phyloP scores from a whole-genome alignment of 2,113 vertebrate species.

The Gambusia affinis region DNA sequence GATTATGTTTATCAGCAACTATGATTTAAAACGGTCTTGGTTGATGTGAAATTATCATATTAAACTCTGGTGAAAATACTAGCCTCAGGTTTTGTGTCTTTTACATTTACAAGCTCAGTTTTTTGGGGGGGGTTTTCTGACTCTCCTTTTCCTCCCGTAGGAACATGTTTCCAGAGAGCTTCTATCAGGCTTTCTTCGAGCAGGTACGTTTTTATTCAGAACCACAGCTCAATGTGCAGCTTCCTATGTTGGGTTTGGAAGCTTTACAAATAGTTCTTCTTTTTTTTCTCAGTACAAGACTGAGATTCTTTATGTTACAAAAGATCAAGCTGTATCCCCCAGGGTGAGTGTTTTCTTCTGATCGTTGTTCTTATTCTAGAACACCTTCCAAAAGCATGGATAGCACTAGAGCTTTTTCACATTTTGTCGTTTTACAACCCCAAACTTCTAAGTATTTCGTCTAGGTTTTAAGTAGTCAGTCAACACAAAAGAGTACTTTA shows the following conservation, averaged over 20 bases:
- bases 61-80: too few relatives aligned
- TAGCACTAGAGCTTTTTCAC: not conserved
- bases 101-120: too few relatives aligned
- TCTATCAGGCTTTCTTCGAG: not conserved
- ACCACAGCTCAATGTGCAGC: not conserved
- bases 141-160: not conserved
- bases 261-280: not conserved
- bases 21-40: too few relatives aligned
- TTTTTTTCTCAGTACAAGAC: constrained; percentile 1
- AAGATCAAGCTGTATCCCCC: accelerated
- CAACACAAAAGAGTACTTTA: not conserved
- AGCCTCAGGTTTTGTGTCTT: too few relatives aligned
- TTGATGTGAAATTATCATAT: too few relatives aligned
- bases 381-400: too few relatives aligned
- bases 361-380: not conserved
- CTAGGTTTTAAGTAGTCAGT: too few relatives aligned
- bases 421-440: not conserved
- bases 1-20: too few relatives aligned
- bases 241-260: not conserved
- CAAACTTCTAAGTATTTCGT: too few relatives aligned
- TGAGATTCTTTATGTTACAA: not conserved
- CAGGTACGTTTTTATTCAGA: not conserved
- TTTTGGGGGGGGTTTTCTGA: too few relatives aligned
- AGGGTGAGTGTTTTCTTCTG: not conserved
- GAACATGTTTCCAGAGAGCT: not conserved